Conservation (phyloP, 2,888 invertebrate species). For the Eilema depressum region DNA sequence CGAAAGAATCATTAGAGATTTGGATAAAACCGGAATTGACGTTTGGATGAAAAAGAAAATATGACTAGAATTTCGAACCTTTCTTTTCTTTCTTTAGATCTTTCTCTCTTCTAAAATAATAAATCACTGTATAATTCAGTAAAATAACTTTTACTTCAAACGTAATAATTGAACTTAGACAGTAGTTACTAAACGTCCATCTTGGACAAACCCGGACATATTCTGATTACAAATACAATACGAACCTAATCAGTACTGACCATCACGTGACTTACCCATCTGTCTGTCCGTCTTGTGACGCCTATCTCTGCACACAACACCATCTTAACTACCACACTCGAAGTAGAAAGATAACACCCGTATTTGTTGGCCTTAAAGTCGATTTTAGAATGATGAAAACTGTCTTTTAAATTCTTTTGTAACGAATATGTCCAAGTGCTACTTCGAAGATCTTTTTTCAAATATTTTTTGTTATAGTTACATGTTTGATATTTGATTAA, state of each 20-base stretch:
- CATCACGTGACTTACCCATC: constrained; percentile 45
- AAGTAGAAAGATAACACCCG: background rate
- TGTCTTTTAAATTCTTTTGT: constrained; percentile 12
- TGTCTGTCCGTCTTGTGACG: constrained; percentile 44
- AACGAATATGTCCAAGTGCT: constrained; percentile 44
- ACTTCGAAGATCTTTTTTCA: constrained; percentile 18
- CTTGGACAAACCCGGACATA: constrained; percentile 4
- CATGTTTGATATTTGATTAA: constrained; percentile 45
- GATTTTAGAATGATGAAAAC: background rate
- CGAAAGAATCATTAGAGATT: no score
- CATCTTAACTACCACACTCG: background rate
- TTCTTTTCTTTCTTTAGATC: no score
- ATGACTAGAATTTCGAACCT: no score
- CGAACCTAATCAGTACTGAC: constrained; percentile 39
- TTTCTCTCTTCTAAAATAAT: background rate
- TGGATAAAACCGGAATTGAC: no score
- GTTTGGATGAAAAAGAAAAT: no score
- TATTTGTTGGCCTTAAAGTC: fast-evolving
- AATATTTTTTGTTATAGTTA: constrained; percentile 41
- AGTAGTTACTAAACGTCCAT: background rate
- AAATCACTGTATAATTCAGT: background rate
- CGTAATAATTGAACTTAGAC: background rate
- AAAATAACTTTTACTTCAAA: background rate
- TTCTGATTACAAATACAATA: constrained; percentile 35
- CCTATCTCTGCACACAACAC: constrained; percentile 32